A percentile compares a stretch with the other conserved stretches of the same genome.
phyloP scores from a whole-genome alignment of 2,888 invertebrate genomes.

The Apotomis capreana region DNA sequence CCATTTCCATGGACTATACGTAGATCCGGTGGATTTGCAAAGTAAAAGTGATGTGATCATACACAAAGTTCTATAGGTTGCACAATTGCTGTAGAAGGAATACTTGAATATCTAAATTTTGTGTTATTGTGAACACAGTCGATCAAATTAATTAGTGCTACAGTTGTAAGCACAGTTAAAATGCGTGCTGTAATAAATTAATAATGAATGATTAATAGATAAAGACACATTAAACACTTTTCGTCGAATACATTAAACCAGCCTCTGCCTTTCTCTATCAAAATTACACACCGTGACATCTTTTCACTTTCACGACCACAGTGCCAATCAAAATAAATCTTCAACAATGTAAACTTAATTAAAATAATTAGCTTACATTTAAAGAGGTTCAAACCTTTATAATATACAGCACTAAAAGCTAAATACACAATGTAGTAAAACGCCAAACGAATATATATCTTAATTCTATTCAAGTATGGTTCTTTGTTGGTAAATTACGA shows the following conservation, averaged over 20 bases:
- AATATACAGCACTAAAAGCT: not conserved
- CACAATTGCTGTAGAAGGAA: no score
- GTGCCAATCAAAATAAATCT: slow-evolving; percentile 71
- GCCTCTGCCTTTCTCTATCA: slow-evolving; percentile 73
- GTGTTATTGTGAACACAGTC: not conserved
- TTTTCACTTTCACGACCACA: slow-evolving; percentile 77
- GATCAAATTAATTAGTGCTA: not conserved
- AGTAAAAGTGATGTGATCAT: no score
- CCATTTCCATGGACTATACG: no score
- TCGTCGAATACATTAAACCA: slow-evolving; percentile 53
- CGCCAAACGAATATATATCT: not conserved
- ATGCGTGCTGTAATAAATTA: slow-evolving; percentile 5
- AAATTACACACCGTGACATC: slow-evolving; percentile 76
- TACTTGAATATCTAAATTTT: no score
- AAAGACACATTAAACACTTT: slow-evolving; percentile 40
- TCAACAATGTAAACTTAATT: slow-evolving; percentile 67
- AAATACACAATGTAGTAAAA: not conserved
- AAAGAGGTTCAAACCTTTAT: slow-evolving; percentile 36
- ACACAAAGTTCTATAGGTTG: no score
- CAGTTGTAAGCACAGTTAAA: slow-evolving; percentile 5
- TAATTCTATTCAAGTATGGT: not conserved
- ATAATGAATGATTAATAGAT: slow-evolving; percentile 31
- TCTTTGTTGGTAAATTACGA: no score
- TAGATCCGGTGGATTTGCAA: no score
- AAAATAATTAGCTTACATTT: slow-evolving; percentile 68